phyloP scores from a whole-genome alignment of 2,797 vertebrate species.

The Zalophus californianus region DNA sequence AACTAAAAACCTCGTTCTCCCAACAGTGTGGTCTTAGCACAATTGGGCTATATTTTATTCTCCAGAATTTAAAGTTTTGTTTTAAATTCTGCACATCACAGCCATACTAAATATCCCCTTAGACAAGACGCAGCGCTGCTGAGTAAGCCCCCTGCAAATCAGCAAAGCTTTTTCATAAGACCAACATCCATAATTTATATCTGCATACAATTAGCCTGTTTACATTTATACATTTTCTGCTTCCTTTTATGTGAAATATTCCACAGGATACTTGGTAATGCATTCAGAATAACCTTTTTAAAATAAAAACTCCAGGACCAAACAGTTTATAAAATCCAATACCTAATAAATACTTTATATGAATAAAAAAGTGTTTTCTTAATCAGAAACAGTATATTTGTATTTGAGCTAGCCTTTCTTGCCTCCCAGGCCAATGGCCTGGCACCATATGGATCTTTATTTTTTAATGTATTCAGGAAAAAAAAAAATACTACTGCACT shows the following conservation, averaged over 20 bases:
- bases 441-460: slow-evolving; percentile 24
- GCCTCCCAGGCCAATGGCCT: slow-evolving; percentile 57
- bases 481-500: not conserved
- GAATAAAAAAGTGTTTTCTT: slow-evolving; percentile 85
- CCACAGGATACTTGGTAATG: slow-evolving; percentile 88
- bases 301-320: slow-evolving; percentile 85
- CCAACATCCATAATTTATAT: slow-evolving; percentile 92
- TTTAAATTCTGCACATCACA: slow-evolving; percentile 92
- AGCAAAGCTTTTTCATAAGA: slow-evolving; percentile 90
- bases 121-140: slow-evolving; percentile 90
- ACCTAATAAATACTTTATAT: slow-evolving; percentile 90
- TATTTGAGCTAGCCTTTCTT: slow-evolving; percentile 75
- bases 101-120: slow-evolving; percentile 91
- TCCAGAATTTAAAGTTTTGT: slow-evolving; percentile 88
- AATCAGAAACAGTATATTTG: slow-evolving; percentile 84
- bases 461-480: slow-evolving; percentile 32
- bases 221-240: slow-evolving; percentile 90
- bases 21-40: slow-evolving; percentile 76
- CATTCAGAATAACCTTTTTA: slow-evolving; percentile 88
- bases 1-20: slow-evolving; percentile 69
- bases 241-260: slow-evolving; percentile 91
- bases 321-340: slow-evolving; percentile 90
- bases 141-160: slow-evolving; percentile 91
- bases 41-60: slow-evolving; percentile 85
- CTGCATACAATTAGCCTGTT: slow-evolving; percentile 93